A percentile compares a stretch with the other conserved stretches of the same genome.
These are phyloP conservation scores for Lepus townsendii DNA, from an alignment of 2,797 vertebrate genomes.

Conservation along the genomic window DNA sequence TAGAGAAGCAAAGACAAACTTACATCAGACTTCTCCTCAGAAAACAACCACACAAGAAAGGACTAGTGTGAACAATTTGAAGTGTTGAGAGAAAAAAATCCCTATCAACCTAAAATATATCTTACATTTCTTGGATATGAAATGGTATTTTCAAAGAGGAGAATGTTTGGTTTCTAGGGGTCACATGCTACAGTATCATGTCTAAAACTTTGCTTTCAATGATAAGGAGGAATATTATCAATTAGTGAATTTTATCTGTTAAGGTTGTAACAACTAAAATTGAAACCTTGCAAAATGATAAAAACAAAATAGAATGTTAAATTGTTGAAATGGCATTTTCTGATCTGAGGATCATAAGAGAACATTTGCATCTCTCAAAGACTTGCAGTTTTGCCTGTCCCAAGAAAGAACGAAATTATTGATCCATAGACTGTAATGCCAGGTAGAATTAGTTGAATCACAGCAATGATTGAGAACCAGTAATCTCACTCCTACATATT, in stretches of 20 bases:
- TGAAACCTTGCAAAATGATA: conserved; percentile 7
- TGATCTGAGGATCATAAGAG: not conserved
- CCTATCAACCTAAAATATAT: not conserved
- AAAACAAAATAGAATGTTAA: not conserved
- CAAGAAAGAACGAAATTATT: conserved; percentile 14
- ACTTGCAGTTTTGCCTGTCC: not conserved
- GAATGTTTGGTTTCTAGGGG: not conserved
- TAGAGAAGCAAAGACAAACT: not conserved
- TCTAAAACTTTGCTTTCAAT: not conserved
- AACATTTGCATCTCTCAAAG: not conserved
- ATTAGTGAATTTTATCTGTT: not conserved
- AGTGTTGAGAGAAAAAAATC: not conserved
- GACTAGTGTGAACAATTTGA: not conserved
- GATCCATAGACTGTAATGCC: not conserved
- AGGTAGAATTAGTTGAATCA: not conserved
- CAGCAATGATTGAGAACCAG: not conserved
- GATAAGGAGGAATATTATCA: not conserved
- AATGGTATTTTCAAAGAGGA: not conserved
- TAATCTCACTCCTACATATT: not conserved
- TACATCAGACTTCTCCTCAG: not conserved
- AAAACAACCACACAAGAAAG: not conserved
- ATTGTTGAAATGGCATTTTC: conserved; percentile 39
- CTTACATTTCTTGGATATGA: not conserved
- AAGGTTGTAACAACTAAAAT: not conserved
- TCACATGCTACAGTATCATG: not conserved